Percentiles rank a stretch among this genome's conserved stretches.
phyloP scores from a whole-genome alignment of 2,113 vertebrate genomes.

The Notiomystis cincta region DNA sequence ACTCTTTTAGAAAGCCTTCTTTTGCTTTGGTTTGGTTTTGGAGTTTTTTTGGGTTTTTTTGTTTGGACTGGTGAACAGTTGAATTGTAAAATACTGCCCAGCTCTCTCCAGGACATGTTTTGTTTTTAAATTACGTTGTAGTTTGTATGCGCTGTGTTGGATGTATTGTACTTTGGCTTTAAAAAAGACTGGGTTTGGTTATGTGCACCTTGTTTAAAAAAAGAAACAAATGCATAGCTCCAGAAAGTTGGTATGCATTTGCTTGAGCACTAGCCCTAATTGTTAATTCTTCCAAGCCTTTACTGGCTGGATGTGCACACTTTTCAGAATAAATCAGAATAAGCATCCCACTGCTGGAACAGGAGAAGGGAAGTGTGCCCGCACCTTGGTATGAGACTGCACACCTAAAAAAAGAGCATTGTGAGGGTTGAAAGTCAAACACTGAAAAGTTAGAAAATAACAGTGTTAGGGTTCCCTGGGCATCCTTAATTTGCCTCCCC shows the following conservation, averaged over 20 bases:
- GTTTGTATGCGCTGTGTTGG: not conserved
- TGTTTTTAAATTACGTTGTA: not conserved
- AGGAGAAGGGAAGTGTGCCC: not conserved
- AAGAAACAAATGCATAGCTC: not conserved
- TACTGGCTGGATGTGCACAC: not conserved
- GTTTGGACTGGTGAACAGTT: not conserved
- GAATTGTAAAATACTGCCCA: not conserved
- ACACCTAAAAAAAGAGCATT: not conserved
- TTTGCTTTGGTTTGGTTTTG: not conserved
- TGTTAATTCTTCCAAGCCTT: not conserved
- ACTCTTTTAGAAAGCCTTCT: not conserved
- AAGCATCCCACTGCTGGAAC: not conserved
- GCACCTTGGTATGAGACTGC: not conserved
- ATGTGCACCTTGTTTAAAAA: not conserved
- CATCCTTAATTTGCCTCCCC: not conserved
- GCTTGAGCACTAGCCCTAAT: not conserved
- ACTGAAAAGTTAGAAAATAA: not conserved
- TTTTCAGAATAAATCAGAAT: not conserved
- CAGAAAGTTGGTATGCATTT: not conserved
- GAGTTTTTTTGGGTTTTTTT: not conserved
- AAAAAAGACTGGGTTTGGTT: not conserved
- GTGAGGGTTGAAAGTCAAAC: slow-evolving; percentile 11
- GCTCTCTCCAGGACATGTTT: not conserved
- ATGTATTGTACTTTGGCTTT: not conserved
- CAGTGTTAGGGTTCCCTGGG: not conserved